Conservation (phyloP, 2,888 invertebrate genomes). For the Noctua fimbriata region DNA sequence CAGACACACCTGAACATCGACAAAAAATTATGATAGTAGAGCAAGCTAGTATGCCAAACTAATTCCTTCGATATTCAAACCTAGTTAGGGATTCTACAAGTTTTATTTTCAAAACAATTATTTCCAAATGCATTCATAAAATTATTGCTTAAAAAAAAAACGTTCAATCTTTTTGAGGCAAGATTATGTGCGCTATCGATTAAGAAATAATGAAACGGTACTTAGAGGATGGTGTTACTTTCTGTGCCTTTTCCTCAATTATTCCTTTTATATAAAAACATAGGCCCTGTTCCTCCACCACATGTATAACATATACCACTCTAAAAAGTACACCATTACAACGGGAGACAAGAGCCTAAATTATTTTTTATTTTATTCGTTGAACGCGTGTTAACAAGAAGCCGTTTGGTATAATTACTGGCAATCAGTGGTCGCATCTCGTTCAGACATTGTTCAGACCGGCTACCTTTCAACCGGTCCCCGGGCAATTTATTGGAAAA, state of each 20-base stretch:
- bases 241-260: background rate
- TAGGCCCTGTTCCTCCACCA: background rate
- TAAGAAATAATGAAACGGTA: background rate
- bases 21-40: background rate
- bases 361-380: conserved; percentile 54
- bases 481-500: conserved; percentile 53
- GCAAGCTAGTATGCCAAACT: background rate
- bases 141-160: too few relatives aligned
- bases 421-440: conserved; percentile 65
- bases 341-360: conserved; percentile 52
- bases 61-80: background rate
- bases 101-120: background rate
- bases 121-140: too few relatives aligned
- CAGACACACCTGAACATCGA: background rate
- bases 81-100: background rate
- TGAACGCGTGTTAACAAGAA: conserved; percentile 66
- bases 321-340: conserved; percentile 3
- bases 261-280: background rate
- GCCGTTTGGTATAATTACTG: conserved; percentile 66
- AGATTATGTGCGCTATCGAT: too few relatives aligned
- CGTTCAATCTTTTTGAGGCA: too few relatives aligned
- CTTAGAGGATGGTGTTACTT: background rate
- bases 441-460: conserved; percentile 61
- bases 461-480: conserved; percentile 55
- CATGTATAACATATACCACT: background rate